Conservation (phyloP, 2,888 invertebrate species). For the Eustalomyia histrio region DNA sequence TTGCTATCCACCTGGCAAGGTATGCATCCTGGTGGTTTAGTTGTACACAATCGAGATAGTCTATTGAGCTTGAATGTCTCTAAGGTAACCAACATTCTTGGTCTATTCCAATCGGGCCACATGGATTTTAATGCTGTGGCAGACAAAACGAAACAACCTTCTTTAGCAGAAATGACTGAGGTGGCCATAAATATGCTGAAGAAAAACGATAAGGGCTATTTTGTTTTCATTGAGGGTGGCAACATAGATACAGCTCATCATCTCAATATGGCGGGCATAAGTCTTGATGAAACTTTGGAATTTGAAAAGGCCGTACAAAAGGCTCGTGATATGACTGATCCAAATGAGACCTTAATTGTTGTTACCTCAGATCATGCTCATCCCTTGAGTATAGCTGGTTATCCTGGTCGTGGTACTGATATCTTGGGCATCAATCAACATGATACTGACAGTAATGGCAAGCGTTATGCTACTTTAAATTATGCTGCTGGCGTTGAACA, state of each 20-base stretch:
- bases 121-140: constrained; percentile 82
- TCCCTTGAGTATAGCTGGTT: constrained; percentile 87
- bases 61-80: constrained; percentile 80
- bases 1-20: constrained; percentile 85
- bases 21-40: constrained; percentile 80
- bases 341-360: constrained; percentile 87
- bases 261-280: constrained; percentile 82
- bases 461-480: constrained; percentile 84
- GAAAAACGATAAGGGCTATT: constrained; percentile 81
- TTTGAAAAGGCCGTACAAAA: constrained; percentile 85
- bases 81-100: constrained; percentile 81
- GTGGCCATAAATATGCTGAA: constrained; percentile 83
- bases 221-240: constrained; percentile 84
- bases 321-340: constrained; percentile 82
- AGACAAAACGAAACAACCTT: constrained; percentile 70
- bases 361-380: constrained; percentile 90
- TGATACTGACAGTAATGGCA: constrained; percentile 68
- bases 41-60: constrained; percentile 82
- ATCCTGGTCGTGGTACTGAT: constrained; percentile 82
- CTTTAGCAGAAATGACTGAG: constrained; percentile 85
- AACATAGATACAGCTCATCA: constrained; percentile 90
- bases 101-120: constrained; percentile 80
- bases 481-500: constrained; percentile 85
- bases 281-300: constrained; percentile 88
- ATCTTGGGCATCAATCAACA: constrained; percentile 80